Conservation (phyloP, 1,140 invertebrate species). For the Dreissena polymorpha region DNA sequence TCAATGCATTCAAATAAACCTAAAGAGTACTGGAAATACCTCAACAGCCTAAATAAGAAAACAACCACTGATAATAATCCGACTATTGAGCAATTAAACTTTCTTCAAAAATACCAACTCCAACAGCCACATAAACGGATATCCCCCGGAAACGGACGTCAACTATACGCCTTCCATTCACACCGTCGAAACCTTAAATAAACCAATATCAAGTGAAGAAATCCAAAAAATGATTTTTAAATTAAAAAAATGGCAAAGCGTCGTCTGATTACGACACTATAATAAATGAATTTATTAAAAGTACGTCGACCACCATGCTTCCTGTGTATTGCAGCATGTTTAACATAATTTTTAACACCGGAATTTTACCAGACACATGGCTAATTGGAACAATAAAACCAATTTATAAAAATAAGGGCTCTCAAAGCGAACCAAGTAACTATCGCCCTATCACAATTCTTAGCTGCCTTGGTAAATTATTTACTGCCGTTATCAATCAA, state of each 20-base stretch:
- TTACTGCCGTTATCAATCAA: slow-evolving; percentile 14
- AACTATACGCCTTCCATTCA: neutral
- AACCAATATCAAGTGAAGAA: neutral
- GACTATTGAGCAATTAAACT: too few relatives aligned
- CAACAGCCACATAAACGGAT: too few relatives aligned
- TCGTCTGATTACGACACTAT: neutral
- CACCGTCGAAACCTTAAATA: neutral
- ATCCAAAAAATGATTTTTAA: slow-evolving; percentile 1
- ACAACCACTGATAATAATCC: too few relatives aligned
- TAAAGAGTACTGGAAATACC: too few relatives aligned
- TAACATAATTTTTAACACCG: slow-evolving; percentile 41
- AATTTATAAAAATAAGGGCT: slow-evolving; percentile 42
- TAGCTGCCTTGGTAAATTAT: slow-evolving; percentile 23
- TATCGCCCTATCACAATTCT: slow-evolving; percentile 12
- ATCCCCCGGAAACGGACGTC: too few relatives aligned
- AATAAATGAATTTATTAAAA: slow-evolving; percentile 4
- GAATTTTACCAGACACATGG: slow-evolving; percentile 34
- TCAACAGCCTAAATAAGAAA: too few relatives aligned
- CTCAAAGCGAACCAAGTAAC: slow-evolving; percentile 14
- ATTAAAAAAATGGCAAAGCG: neutral
- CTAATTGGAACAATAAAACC: slow-evolving; percentile 47
- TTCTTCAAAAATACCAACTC: too few relatives aligned
- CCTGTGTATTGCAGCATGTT: slow-evolving; percentile 3
- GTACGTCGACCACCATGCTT: too few relatives aligned
- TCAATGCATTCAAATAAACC: too few relatives aligned